phyloP scores from a whole-genome alignment of 1,140 invertebrate species.

The Triops longicaudatus region DNA sequence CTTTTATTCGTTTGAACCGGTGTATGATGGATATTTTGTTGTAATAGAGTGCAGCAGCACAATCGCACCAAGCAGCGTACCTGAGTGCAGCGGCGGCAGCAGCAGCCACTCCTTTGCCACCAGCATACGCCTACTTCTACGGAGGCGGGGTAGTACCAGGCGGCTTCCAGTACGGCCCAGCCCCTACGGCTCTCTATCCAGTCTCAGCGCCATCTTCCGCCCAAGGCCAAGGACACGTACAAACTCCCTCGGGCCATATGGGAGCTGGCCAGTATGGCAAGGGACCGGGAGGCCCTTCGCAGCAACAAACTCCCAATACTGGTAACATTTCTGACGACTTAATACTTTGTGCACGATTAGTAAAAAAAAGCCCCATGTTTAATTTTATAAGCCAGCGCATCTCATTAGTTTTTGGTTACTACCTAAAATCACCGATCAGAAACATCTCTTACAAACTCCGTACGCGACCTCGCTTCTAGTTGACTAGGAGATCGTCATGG shows the following conservation, averaged over 20 bases:
- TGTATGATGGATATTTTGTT: conserved; percentile 7
- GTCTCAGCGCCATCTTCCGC: conserved; percentile 41
- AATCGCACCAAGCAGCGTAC: conserved; percentile 44
- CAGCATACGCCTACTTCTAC: conserved; percentile 61
- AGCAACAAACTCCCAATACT: not conserved
- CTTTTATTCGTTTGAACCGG: not conserved
- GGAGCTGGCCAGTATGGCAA: conserved; percentile 46
- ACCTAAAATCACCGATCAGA: too few relatives aligned
- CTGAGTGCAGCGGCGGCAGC: conserved; percentile 44
- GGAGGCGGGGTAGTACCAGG: conserved; percentile 49
- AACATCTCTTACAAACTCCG: too few relatives aligned
- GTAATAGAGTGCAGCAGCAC: conserved; percentile 45
- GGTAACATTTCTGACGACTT: not conserved
- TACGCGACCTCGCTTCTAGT: too few relatives aligned
- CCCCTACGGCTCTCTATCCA: conserved; percentile 55
- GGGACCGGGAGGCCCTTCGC: not conserved
- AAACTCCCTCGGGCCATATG: conserved; percentile 49
- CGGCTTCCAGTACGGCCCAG: conserved; percentile 64
- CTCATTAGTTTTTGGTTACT: too few relatives aligned
- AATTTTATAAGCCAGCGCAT: too few relatives aligned
- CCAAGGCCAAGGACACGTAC: conserved; percentile 36
- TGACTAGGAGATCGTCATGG: too few relatives aligned
- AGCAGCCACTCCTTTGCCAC: conserved; percentile 51
- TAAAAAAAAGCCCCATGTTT: too few relatives aligned
- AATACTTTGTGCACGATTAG: too few relatives aligned